These are phyloP conservation scores for Platycercus adscitus DNA, from an alignment of 2,113 vertebrate species.

Conservation along the genomic window DNA sequence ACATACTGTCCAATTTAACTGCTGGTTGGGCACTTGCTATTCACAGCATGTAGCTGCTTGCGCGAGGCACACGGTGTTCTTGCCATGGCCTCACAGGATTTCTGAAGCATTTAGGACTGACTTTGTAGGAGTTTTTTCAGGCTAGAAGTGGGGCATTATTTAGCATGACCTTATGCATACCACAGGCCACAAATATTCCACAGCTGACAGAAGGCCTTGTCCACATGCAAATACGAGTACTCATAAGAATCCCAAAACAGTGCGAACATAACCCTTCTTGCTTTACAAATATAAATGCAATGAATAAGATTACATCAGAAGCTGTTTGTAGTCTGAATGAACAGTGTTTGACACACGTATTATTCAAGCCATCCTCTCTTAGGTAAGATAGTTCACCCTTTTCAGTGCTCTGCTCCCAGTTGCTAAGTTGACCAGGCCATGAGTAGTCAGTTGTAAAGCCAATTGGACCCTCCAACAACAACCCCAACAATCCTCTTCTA, in stretches of 20 bases:
- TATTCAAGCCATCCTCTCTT: neutral
- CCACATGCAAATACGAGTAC: neutral
- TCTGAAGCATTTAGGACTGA: neutral
- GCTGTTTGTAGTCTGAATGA: neutral
- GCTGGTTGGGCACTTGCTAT: neutral
- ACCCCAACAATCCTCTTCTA: neutral
- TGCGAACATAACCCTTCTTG: neutral
- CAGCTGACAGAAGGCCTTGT: neutral
- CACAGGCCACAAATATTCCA: neutral
- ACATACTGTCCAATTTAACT: slow-evolving; percentile 30
- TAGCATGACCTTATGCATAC: neutral
- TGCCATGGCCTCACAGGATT: neutral
- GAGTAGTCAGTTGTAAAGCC: neutral
- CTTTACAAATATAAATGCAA: neutral
- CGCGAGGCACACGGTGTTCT: neutral
- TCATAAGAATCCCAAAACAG: neutral
- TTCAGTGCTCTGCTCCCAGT: neutral
- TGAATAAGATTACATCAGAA: neutral
- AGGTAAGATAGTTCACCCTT: neutral
- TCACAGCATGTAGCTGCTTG: neutral
- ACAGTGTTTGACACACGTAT: neutral
- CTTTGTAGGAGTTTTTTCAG: neutral
- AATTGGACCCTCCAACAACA: neutral
- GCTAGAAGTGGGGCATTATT: neutral
- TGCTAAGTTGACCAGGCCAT: neutral